Base-by-base conservation (phyloP, 2,888 invertebrate genomes). In the Disparrhopalites patrizii region DNA sequence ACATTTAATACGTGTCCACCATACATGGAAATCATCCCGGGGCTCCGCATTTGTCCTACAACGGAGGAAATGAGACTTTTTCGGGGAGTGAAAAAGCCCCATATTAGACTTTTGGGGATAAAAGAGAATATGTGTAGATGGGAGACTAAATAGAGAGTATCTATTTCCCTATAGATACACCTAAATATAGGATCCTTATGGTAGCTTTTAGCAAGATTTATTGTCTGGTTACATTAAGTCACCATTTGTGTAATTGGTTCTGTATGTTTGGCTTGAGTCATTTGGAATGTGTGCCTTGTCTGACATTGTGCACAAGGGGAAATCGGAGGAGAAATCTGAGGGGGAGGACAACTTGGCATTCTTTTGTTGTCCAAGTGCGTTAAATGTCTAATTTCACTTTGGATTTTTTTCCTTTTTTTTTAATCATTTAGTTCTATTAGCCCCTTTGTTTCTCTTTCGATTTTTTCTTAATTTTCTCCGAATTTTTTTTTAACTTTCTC, bases 161-260 rank as follows among this genome's bases (percentile, higher is more conserved):
- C n/a, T n/a, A n/a, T n/a, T n/a, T n/a, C n/a, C n/a, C n/a, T n/a
- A n/a, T n/a, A n/a, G n/a, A n/a, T n/a, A n/a, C n/a, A n/a, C n/a
- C n/a, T n/a, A n/a, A 43, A 51, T 18, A 55, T 10, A 56, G 28
- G 30, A 47, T 28, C 28, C 27, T 28, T 43, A 58, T 58, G 58
- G 58, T 43, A 58, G 58, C 58, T 58, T 58, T 58, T 56, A 56
- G 43, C 31, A 43, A 63, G 63, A 63, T 63, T 63, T 63, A 63
- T 63, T n/a, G 56, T 43, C 47, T 43, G 63, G 63, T 56, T 63
- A 63, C 63, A 63, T 63, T 63, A 63, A 43, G 43, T 56, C 56
- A 55, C 63, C 63, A 63, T 63, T 63, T 63, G 63, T 63, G 43
- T 63, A 63, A 63, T 63, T 63, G 63, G 56, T 55, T 63, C 58